phyloP scores from a whole-genome alignment of 2,113 vertebrate species.

The Gallinago jamesoni region DNA sequence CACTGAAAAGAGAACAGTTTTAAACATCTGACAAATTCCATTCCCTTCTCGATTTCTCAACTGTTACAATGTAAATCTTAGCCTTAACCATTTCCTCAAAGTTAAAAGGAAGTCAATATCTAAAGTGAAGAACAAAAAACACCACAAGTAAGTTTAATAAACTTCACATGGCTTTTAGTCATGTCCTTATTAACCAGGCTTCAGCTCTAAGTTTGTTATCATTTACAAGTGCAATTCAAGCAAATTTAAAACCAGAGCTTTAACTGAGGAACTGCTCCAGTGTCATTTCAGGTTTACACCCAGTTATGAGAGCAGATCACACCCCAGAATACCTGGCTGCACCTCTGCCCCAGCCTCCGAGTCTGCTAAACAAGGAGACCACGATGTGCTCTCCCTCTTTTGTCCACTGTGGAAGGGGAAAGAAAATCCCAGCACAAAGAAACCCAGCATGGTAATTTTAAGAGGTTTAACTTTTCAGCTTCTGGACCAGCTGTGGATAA shows the following conservation, averaged over 20 bases:
- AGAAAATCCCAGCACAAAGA: neutral
- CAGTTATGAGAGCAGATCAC: neutral
- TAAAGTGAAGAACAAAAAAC: conserved; percentile 7
- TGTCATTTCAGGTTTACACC: neutral
- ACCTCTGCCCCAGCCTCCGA: neutral
- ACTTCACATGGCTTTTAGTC: neutral
- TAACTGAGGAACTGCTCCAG: neutral
- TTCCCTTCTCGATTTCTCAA: conserved; percentile 40
- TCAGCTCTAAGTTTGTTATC: neutral
- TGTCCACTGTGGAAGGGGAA: neutral
- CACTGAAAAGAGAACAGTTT: neutral
- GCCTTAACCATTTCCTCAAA: conserved; percentile 29
- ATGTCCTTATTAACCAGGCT: neutral
- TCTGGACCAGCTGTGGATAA: neutral
- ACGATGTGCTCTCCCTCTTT: neutral
- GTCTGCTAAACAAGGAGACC: neutral
- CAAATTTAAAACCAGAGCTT: neutral
- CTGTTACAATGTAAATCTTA: neutral
- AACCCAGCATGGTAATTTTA: neutral
- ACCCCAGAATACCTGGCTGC: neutral
- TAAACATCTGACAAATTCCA: conserved; percentile 60
- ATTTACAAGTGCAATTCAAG: neutral
- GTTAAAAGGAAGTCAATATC: conserved; percentile 17
- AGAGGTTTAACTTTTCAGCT: conserved; percentile 42
- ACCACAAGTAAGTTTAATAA: neutral